A percentile compares a stretch with the other conserved stretches of the same genome.
These are phyloP conservation scores for Drosophila parabipectinata DNA, from an alignment of 1,140 invertebrate genomes.

Conservation along the genomic window DNA sequence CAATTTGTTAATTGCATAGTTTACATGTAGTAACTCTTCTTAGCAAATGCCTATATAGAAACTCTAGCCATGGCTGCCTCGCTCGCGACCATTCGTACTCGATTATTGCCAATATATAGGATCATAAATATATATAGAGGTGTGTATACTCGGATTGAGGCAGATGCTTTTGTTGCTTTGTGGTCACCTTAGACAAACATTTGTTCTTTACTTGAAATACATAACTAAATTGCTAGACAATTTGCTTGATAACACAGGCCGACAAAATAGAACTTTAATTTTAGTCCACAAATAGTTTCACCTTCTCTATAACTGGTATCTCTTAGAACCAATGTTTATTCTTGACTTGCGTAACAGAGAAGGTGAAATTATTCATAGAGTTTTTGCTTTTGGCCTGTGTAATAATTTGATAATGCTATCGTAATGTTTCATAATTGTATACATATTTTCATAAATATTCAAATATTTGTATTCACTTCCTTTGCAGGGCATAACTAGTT, in stretches of 20 bases:
- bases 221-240: slow-evolving; percentile 75
- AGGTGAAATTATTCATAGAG: too few relatives aligned
- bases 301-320: too few relatives aligned
- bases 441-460: slow-evolving; percentile 34
- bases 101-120: slow-evolving; percentile 48
- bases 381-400: background rate
- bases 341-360: too few relatives aligned
- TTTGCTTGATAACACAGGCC: slow-evolving; percentile 37
- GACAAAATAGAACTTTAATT: too few relatives aligned
- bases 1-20: slow-evolving; percentile 78
- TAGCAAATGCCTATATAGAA: slow-evolving; percentile 41
- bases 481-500: slow-evolving; percentile 59
- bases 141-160: slow-evolving; percentile 50
- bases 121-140: slow-evolving; percentile 42
- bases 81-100: slow-evolving; percentile 9
- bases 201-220: slow-evolving; percentile 60
- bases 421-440: slow-evolving; percentile 42
- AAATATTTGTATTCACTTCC: slow-evolving; percentile 49
- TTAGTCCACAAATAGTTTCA: too few relatives aligned
- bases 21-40: slow-evolving; percentile 57
- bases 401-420: slow-evolving; percentile 64
- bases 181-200: slow-evolving; percentile 49
- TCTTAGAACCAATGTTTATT: too few relatives aligned
- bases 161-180: slow-evolving; percentile 52
- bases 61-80: slow-evolving; percentile 21